phyloP scores from a whole-genome alignment of 2,113 vertebrate genomes.

The Pomatorhinus ruficollis region DNA sequence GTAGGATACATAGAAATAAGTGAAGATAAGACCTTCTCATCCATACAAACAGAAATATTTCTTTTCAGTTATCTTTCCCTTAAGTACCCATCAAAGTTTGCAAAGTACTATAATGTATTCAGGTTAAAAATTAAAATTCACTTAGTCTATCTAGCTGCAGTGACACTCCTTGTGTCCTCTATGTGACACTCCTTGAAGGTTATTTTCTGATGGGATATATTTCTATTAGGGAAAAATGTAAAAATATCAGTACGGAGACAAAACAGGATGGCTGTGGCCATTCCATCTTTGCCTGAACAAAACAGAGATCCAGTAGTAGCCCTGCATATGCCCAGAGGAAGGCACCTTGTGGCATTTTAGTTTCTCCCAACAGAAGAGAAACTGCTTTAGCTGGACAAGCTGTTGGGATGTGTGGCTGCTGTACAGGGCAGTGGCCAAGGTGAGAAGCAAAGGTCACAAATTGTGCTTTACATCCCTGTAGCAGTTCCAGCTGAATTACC shows the following conservation, averaged over 20 bases:
- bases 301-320: neutral
- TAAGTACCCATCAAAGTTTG: neutral
- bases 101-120: neutral
- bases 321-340: neutral
- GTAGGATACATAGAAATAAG: neutral
- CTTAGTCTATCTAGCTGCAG: neutral
- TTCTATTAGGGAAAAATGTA: neutral
- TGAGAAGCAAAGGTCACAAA: neutral
- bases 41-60: neutral
- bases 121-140: neutral
- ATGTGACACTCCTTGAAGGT: neutral
- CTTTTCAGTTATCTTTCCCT: neutral
- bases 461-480: neutral
- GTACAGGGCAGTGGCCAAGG: neutral
- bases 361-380: neutral
- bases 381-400: neutral
- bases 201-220: neutral
- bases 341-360: neutral
- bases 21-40: neutral
- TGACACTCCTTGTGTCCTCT: neutral
- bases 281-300: neutral
- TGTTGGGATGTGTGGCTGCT: accelerated
- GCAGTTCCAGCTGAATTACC: neutral
- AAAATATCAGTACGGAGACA: neutral
- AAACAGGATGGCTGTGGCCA: neutral